Percentiles rank a stretch among this genome's conserved stretches.
Evolutionary conservation across 2,888 invertebrate genomes (phyloP).

Genomic region (Caenorhabditis sp.): DNA sequence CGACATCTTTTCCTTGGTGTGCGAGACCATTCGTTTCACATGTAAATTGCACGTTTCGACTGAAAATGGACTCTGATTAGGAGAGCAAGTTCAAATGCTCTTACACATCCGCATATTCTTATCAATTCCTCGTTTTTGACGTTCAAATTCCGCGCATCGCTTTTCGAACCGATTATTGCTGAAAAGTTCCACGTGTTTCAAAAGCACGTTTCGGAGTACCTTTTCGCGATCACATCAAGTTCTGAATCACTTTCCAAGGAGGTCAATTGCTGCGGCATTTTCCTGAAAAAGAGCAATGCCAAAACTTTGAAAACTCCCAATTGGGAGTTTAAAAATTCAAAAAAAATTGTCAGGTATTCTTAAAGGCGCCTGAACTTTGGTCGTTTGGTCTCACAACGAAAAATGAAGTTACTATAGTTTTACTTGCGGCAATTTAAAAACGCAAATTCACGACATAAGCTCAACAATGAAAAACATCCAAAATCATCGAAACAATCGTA

Average conservation of each 20-base stretch:
- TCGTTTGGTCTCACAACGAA: too few species aligned
- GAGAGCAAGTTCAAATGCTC: background rate
- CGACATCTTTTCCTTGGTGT: background rate
- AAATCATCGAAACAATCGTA: too few species aligned
- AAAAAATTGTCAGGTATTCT: background rate
- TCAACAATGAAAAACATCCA: too few species aligned
- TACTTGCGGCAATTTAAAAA: too few species aligned
- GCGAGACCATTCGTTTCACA: slow-evolving; percentile 11
- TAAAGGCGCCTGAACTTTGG: background rate
- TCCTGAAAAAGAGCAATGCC: background rate
- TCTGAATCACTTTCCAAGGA: slow-evolving; percentile 14
- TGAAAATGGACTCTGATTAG: background rate
- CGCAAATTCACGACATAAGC: too few species aligned
- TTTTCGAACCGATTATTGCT: slow-evolving; percentile 25
- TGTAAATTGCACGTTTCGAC: slow-evolving; percentile 10
- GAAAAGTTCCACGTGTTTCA: background rate
- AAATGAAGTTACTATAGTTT: too few species aligned
- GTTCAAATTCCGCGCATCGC: slow-evolving; percentile 1
- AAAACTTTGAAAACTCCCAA: background rate
- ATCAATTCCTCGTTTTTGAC: background rate
- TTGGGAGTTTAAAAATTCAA: background rate
- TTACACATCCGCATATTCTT: slow-evolving; percentile 1
- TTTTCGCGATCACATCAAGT: slow-evolving; percentile 1
- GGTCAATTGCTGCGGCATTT: slow-evolving; percentile 1
- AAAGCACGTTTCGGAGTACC: background rate